phyloP scores from a whole-genome alignment of 2,113 vertebrate species.

The Odocoileus virginianus region DNA sequence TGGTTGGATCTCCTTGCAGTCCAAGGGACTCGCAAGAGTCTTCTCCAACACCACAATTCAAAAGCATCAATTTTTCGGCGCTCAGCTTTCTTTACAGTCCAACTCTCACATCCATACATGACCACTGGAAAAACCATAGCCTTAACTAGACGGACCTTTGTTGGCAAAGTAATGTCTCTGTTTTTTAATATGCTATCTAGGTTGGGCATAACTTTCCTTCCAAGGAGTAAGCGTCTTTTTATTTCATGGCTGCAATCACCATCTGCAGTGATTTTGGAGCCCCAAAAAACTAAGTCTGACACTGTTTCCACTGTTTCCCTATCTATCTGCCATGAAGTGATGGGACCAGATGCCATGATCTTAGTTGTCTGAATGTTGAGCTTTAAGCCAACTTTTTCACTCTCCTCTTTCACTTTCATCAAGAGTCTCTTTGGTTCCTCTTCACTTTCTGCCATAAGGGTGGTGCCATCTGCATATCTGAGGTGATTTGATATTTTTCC shows the following conservation, averaged over 20 bases:
- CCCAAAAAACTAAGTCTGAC: fast-evolving
- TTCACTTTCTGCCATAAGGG: background rate
- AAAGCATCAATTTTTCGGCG: fast-evolving
- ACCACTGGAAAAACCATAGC: background rate
- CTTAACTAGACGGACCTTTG: background rate
- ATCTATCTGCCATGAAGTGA: background rate
- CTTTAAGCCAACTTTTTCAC: background rate
- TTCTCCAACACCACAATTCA: background rate
- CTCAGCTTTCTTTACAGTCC: background rate
- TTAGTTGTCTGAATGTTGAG: background rate
- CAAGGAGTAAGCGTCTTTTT: background rate
- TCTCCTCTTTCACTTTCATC: background rate
- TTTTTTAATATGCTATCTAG: background rate
- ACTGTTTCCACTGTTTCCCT: background rate
- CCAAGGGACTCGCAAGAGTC: background rate
- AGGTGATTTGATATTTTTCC: background rate
- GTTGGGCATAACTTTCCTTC: background rate
- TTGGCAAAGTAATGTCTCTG: background rate
- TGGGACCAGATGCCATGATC: background rate
- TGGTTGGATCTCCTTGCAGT: background rate
- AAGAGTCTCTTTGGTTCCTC: background rate
- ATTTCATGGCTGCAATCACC: background rate
- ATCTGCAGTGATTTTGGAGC: background rate
- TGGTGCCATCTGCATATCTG: background rate
- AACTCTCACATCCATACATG: background rate